A percentile compares a stretch with the other conserved stretches of the same genome.
Conservation (phyloP, 2,797 vertebrate species). For the Setipinna tenuifilis region DNA sequence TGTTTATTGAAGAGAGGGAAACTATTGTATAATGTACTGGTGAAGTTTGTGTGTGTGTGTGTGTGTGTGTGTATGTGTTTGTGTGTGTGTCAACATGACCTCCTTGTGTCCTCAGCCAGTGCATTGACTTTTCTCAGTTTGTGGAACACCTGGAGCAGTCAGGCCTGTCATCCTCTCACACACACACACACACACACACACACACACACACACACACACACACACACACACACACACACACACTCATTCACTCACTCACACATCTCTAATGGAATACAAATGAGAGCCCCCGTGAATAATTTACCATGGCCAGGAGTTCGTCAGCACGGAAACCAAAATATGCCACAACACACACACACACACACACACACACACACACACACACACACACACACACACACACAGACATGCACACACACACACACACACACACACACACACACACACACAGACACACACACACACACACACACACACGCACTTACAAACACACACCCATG, state of each 20-base stretch:
- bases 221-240: slow-evolving; percentile 30
- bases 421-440: slow-evolving; percentile 27
- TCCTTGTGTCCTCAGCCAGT: background rate
- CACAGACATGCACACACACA: background rate
- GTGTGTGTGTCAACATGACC: background rate
- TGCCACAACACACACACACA: slow-evolving; percentile 15
- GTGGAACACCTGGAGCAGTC: background rate
- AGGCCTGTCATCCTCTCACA: background rate
- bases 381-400: slow-evolving; percentile 37
- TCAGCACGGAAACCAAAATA: slow-evolving; percentile 3
- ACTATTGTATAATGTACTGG: background rate
- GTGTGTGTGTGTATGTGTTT: slow-evolving; percentile 6
- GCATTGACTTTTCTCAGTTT: background rate
- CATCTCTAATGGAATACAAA: slow-evolving; percentile 21
- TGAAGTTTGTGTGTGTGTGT: background rate
- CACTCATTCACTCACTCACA: slow-evolving; percentile 12
- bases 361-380: slow-evolving; percentile 32
- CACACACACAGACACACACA: slow-evolving; percentile 25
- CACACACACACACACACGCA: background rate
- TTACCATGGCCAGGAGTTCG: background rate
- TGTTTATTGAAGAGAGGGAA: background rate
- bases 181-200: background rate
- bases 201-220: slow-evolving; percentile 26
- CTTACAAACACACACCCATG: background rate
- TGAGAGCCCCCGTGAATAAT: slow-evolving; percentile 2